These are phyloP conservation scores for Alloplasta piceator DNA, from an alignment of 2,888 invertebrate species.

Conservation along the genomic window DNA sequence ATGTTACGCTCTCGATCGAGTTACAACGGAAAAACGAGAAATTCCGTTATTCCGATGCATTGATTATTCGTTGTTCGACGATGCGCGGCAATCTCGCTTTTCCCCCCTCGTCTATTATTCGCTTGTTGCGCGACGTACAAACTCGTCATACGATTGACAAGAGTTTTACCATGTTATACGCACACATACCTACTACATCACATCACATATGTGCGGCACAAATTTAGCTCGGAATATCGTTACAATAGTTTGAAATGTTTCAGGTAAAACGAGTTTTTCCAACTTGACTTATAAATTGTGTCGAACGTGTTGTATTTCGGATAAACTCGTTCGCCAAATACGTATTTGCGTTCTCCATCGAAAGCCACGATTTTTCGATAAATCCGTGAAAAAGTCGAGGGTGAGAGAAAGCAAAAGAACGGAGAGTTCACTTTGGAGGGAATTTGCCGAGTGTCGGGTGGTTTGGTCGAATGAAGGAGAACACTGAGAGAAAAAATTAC, in stretches of 20 bases:
- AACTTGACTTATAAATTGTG: slow-evolving; percentile 1
- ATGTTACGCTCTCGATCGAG: slow-evolving; percentile 40
- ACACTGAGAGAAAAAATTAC: too few relatives aligned
- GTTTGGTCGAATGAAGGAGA: slow-evolving; percentile 5
- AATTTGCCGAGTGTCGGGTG: not conserved
- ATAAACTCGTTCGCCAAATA: not conserved
- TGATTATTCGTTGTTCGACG: slow-evolving; percentile 67
- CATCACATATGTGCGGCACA: slow-evolving; percentile 13
- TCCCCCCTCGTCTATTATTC: slow-evolving; percentile 59
- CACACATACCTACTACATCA: slow-evolving; percentile 7
- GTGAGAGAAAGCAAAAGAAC: not conserved
- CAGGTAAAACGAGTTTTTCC: slow-evolving; percentile 45
- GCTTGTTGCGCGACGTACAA: slow-evolving; percentile 65
- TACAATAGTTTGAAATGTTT: slow-evolving; percentile 37
- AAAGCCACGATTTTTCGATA: too few relatives aligned
- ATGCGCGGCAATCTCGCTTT: slow-evolving; percentile 57
- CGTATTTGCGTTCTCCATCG: too few relatives aligned
- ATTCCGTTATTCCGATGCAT: slow-evolving; percentile 67
- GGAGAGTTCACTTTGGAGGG: not conserved
- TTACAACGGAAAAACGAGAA: slow-evolving; percentile 59
- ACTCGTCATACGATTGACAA: slow-evolving; percentile 59
- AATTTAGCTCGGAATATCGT: slow-evolving; percentile 39
- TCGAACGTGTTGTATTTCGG: slow-evolving; percentile 55
- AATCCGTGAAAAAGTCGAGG: slow-evolving; percentile 11
- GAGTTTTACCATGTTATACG: slow-evolving; percentile 16